Conservation (phyloP, 2,888 invertebrate species). For the Folsomia manolachei region DNA sequence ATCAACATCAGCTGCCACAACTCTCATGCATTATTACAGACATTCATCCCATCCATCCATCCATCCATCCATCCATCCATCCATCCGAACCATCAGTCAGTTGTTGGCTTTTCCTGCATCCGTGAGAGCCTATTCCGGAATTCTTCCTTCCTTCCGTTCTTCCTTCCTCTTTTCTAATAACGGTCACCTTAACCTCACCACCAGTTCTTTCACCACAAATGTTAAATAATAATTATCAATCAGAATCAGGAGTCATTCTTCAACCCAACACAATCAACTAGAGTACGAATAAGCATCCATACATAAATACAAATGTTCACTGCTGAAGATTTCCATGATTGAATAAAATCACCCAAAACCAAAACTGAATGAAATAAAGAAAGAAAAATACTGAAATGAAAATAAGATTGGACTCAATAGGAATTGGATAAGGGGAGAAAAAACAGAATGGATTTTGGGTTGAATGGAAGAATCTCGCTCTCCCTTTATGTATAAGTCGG, state of each 20-base stretch:
- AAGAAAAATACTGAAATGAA: conserved; percentile 1
- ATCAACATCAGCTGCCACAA: conserved; percentile 25
- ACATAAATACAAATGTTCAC: background rate
- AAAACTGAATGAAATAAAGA: background rate
- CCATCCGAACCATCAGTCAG: conserved; percentile 5
- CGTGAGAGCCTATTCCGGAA: background rate
- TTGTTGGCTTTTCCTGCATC: background rate
- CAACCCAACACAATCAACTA: too few relatives aligned
- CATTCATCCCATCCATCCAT: background rate
- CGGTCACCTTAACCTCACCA: background rate
- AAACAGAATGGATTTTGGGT: background rate
- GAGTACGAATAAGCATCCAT: background rate
- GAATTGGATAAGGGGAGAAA: background rate
- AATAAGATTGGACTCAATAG: background rate
- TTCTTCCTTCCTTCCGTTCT: conserved; percentile 12
- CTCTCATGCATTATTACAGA: conserved; percentile 15
- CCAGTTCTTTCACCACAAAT: background rate
- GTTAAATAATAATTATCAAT: background rate
- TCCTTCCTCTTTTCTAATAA: background rate
- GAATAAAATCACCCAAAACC: conserved; percentile 1
- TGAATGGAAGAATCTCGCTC: background rate
- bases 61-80: background rate
- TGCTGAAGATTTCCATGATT: background rate
- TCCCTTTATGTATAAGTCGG: too few relatives aligned
- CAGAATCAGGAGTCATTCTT: background rate